Base-by-base conservation (phyloP, 64 coral and sea anemone genomes). In the Dendrophyllia cribrosa region DNA sequence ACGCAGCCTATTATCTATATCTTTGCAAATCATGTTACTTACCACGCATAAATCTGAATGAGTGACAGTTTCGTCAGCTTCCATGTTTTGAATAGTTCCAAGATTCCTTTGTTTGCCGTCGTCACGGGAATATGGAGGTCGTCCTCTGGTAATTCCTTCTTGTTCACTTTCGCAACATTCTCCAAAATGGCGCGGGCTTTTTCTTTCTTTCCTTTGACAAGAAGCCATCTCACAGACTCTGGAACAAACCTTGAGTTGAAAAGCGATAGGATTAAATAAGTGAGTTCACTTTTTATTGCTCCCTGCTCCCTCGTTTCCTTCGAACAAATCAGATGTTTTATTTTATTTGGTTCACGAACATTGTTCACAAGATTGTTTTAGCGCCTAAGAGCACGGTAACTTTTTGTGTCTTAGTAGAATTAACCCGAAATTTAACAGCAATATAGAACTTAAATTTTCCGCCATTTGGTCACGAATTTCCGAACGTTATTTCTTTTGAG, bases 221-320 rank as follows among this genome's bases (percentile, higher is more conserved):
- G 75, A 14, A 95, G 90, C 96, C 96, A 98, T 61, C 96, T 81
- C 24, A 98, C 94, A 19, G 96, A 98, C 68, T 98, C 96, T 17
- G 96, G 96, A 8, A 95, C 76, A 76, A 91, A 95, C 55, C 96
- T 95, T 22, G 60, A 26, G 25, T 50, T 16, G 13, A 12, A 16
- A 22, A 48, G 9, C 12, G 26, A 5, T 21, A 51, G 4, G 7
- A 44, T 59, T 49, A 51, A 11, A 80, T 25, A 14, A 19, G 61
- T 64, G 13, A 10, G 0, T 26, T 70, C 23, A 21, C 9, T 70
- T 2, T 70, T 10, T 7, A 7, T 23, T 17, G 2, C 9, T 25
- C 25, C 9, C 6, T 43, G 24, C 9, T 3, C 6, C 4, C 25
- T 43, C 16, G 45, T 56, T 56, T 34, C 34, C 34, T 34, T 34